Evolutionary conservation across 2,113 vertebrate species (phyloP).

Genomic region (Grus americana): DNA sequence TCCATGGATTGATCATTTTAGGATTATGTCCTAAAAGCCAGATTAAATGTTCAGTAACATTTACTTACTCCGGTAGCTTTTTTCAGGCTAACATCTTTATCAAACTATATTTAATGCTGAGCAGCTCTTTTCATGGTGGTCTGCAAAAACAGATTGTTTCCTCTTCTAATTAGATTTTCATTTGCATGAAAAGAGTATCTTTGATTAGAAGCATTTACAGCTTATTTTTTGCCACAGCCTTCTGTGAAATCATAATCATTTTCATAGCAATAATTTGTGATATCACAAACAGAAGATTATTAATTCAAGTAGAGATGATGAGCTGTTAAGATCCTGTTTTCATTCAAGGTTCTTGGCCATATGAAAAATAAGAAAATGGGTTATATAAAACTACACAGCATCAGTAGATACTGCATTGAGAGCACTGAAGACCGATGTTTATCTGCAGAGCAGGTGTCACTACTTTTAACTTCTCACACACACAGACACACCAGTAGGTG

Average conservation of each 20-base stretch:
- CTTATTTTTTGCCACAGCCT: not conserved
- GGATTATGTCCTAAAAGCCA: not conserved
- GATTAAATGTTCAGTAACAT: not conserved
- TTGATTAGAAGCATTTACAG: conserved; percentile 30
- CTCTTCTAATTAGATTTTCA: conserved; percentile 32
- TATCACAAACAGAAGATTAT: conserved; percentile 27
- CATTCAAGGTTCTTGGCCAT: not conserved
- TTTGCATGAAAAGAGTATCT: conserved; percentile 28
- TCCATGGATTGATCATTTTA: not conserved
- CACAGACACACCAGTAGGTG: not conserved
- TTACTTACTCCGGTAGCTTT: not conserved
- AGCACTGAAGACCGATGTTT: not conserved
- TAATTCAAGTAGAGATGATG: conserved; percentile 1
- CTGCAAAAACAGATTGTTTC: conserved; percentile 33
- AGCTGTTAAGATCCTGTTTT: not conserved
- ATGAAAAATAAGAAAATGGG: not conserved
- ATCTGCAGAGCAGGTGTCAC: not conserved
- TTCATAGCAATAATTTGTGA: conserved; percentile 4
- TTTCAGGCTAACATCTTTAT: not conserved
- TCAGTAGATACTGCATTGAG: not conserved
- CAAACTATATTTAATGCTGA: not conserved
- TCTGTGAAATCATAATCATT: conserved; percentile 4
- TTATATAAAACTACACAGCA: not conserved
- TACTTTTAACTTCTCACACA: not conserved
- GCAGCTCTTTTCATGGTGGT: not conserved